Percentiles rank a stretch among this genome's conserved stretches.
Evolutionary conservation across 1,140 invertebrate genomes (phyloP).

Genomic region (Penaeus vannamei): DNA sequence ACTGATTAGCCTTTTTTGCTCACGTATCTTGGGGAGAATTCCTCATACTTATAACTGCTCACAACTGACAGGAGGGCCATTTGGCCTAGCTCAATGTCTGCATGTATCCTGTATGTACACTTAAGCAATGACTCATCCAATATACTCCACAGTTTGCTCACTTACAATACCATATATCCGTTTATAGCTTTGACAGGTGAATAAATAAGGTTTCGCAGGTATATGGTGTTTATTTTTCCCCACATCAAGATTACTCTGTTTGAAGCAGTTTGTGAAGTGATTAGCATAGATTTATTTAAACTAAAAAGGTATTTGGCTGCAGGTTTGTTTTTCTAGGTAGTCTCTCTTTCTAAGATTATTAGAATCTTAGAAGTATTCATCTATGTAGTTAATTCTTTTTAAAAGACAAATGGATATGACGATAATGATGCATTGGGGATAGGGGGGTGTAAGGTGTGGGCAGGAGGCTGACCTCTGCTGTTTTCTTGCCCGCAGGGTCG

Average conservation of each 20-base stretch:
- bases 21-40: constrained; percentile 35
- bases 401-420: background rate
- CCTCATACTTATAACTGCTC: constrained; percentile 52
- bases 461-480: constrained; percentile 62
- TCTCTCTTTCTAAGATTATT: too few species aligned
- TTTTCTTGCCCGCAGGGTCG: constrained; percentile 66
- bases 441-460: constrained; percentile 28
- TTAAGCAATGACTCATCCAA: constrained; percentile 59
- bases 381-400: constrained; percentile 7
- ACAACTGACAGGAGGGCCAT: constrained; percentile 60
- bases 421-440: constrained; percentile 8
- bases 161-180: constrained; percentile 61
- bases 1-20: constrained; percentile 52
- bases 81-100: constrained; percentile 57
- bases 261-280: too few species aligned
- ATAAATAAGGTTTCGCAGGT: constrained; percentile 64
- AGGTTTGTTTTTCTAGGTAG: too few species aligned
- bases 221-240: constrained; percentile 40
- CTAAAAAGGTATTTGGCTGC: too few species aligned
- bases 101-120: constrained; percentile 60
- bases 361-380: background rate
- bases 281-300: too few species aligned
- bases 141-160: constrained; percentile 63
- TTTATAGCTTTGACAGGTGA: constrained; percentile 65
- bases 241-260: too few species aligned